These are phyloP conservation scores for Watsonalla cultraria DNA, from an alignment of 2,888 invertebrate genomes.

Conservation along the genomic window DNA sequence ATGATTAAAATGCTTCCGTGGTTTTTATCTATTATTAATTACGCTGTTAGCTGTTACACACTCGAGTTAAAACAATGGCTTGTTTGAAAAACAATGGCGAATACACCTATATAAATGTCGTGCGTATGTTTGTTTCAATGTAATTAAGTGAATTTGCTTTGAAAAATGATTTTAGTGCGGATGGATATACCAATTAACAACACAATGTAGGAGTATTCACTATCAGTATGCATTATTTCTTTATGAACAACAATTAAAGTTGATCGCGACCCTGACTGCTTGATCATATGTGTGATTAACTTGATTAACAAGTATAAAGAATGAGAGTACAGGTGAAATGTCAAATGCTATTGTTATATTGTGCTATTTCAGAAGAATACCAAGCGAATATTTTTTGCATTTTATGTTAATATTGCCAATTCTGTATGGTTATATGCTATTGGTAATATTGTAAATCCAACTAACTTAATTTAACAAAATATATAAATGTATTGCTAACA, in stretches of 20 bases:
- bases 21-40: slow-evolving; percentile 35
- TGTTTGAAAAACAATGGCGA: slow-evolving; percentile 43
- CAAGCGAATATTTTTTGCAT: too few species aligned
- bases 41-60: slow-evolving; percentile 28
- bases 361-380: too few species aligned
- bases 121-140: slow-evolving; percentile 8
- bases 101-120: slow-evolving; percentile 10
- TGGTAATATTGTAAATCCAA: too few species aligned
- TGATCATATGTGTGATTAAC: too few species aligned
- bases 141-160: slow-evolving; percentile 11
- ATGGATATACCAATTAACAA: slow-evolving; percentile 3
- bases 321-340: too few species aligned
- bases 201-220: slow-evolving; percentile 1
- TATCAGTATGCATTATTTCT: not conserved
- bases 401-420: too few species aligned
- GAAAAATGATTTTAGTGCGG: slow-evolving; percentile 11
- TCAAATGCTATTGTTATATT: too few species aligned
- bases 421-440: too few species aligned
- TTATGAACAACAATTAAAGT: not conserved
- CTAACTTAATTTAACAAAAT: too few species aligned
- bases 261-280: too few species aligned
- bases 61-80: slow-evolving; percentile 45
- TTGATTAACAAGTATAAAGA: too few species aligned
- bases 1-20: slow-evolving; percentile 40
- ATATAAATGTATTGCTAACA: too few species aligned